Evolutionary conservation across 2,888 invertebrate species (phyloP).

Genomic region (Chrysolina oricalcia): DNA sequence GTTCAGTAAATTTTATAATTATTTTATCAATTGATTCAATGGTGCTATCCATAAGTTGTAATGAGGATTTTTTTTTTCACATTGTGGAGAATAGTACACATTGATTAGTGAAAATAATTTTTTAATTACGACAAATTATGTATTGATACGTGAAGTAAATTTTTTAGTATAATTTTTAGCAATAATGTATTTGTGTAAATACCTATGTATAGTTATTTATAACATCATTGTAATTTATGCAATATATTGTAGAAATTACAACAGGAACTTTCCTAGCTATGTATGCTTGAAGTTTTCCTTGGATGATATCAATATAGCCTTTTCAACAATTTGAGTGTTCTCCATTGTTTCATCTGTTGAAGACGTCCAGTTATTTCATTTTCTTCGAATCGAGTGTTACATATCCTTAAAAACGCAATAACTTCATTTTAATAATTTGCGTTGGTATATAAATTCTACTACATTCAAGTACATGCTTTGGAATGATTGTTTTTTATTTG

Average conservation of each 20-base stretch:
- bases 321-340: constrained; percentile 10
- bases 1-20: too few species aligned
- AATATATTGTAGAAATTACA: constrained; percentile 60
- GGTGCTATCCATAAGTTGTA: too few species aligned
- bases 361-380: constrained; percentile 42
- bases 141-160: background rate
- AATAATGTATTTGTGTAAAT: constrained; percentile 68
- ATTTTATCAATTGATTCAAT: too few species aligned
- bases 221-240: constrained; percentile 64
- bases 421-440: constrained; percentile 44
- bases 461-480: constrained; percentile 43
- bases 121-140: background rate
- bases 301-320: constrained; percentile 38
- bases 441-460: constrained; percentile 25
- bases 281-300: constrained; percentile 57
- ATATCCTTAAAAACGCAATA: constrained; percentile 67
- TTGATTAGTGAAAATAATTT: background rate
- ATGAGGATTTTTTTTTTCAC: background rate
- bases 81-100: background rate
- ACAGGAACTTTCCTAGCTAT: constrained; percentile 55
- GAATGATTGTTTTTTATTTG: constrained; percentile 50
- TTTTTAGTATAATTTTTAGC: constrained; percentile 47
- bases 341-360: constrained; percentile 26
- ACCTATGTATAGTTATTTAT: constrained; percentile 72
- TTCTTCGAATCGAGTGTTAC: constrained; percentile 56